Conservation (phyloP, 2,797 vertebrate species). For the Bucorvus abyssinicus region DNA sequence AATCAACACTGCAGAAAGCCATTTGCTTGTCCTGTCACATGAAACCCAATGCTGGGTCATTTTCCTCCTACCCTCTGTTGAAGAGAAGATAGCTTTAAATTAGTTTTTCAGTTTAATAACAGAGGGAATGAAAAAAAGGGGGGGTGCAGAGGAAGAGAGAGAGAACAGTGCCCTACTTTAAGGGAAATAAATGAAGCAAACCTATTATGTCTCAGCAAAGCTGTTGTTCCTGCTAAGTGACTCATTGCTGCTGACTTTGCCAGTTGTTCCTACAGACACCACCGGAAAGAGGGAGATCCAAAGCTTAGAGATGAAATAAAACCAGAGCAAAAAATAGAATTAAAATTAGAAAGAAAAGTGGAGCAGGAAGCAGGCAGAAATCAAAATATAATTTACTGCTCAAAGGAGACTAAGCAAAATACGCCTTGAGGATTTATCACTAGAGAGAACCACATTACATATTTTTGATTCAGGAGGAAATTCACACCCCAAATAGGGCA, state of each 20-base stretch:
- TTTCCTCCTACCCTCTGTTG: constrained; percentile 7
- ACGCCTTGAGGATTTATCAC: background rate
- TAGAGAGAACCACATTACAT: background rate
- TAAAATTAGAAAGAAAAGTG: background rate
- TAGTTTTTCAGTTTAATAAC: constrained; percentile 30
- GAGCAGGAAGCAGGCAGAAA: background rate
- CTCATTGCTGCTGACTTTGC: constrained; percentile 49
- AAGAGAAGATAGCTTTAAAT: constrained; percentile 30
- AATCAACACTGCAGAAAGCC: constrained; percentile 23
- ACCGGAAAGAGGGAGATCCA: constrained; percentile 4
- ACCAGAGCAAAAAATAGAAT: constrained; percentile 8
- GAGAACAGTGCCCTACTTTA: constrained; percentile 24
- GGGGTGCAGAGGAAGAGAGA: background rate
- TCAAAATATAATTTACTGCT: background rate
- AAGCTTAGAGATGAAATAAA: constrained; percentile 20
- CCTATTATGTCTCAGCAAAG: constrained; percentile 34
- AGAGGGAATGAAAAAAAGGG: background rate
- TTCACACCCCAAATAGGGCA: background rate
- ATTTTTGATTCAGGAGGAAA: background rate
- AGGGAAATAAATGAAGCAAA: constrained; percentile 43
- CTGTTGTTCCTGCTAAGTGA: constrained; percentile 50
- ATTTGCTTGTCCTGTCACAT: background rate
- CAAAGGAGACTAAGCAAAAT: background rate
- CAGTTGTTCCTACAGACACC: constrained; percentile 42
- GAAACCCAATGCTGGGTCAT: background rate